phyloP scores from a whole-genome alignment of 2,113 vertebrate species.

The Globicephala melas region DNA sequence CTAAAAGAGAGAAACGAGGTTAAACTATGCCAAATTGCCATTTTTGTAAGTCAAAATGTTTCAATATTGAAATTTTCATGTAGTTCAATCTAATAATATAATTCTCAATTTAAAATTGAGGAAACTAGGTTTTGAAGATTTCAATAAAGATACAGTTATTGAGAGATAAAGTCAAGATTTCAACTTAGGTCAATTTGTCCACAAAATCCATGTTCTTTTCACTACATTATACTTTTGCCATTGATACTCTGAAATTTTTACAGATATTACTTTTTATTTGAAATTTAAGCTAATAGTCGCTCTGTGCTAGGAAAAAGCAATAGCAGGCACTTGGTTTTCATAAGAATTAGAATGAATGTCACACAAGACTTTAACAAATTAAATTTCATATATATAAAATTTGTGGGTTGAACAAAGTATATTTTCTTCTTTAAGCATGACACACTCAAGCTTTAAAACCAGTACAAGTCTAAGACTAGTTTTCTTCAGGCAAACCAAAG shows the following conservation, averaged over 20 bases:
- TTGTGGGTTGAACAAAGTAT: background rate
- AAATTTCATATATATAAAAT: slow-evolving; percentile 9
- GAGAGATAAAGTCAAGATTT: background rate
- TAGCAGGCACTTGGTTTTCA: background rate
- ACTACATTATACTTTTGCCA: background rate
- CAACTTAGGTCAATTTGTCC: background rate
- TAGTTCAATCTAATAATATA: background rate
- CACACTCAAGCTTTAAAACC: background rate
- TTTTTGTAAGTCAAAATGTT: background rate
- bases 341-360: background rate
- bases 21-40: background rate
- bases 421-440: background rate
- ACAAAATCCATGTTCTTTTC: background rate
- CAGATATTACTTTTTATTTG: background rate
- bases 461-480: background rate
- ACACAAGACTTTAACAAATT: background rate
- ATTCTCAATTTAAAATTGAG: slow-evolving; percentile 9
- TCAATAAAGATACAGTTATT: background rate
- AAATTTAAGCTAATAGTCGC: background rate
- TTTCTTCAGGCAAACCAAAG: slow-evolving; percentile 11
- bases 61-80: background rate
- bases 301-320: background rate
- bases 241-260: background rate
- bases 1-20: background rate
- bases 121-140: background rate